phyloP scores from a whole-genome alignment of 2,113 vertebrate genomes.

The Pluvianellus socialis region DNA sequence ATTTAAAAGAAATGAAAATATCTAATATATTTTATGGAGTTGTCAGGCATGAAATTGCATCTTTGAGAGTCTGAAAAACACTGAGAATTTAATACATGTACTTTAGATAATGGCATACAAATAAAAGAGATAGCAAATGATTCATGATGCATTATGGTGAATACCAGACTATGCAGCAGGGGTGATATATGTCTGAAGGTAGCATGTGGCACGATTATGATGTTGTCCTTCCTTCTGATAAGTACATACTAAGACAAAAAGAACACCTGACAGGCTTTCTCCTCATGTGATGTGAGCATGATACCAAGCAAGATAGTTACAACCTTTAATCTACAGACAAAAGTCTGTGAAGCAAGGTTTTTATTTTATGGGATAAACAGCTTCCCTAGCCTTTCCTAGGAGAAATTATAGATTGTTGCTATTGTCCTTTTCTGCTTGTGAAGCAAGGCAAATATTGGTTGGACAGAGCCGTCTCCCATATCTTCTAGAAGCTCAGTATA shows the following conservation, averaged over 20 bases:
- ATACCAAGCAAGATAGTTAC: background rate
- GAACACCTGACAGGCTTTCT: background rate
- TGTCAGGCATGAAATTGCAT: conserved; percentile 51
- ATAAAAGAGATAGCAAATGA: conserved; percentile 35
- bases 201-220: background rate
- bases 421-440: background rate
- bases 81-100: background rate
- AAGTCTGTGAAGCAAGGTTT: background rate
- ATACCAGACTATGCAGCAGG: background rate
- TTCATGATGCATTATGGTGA: background rate
- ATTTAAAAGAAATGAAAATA: conserved; percentile 61
- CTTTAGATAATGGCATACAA: conserved; percentile 25
- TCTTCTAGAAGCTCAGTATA: background rate
- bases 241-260: background rate
- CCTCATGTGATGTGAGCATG: background rate
- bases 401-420: background rate
- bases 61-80: background rate
- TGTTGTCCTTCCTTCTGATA: background rate
- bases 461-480: background rate
- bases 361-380: background rate
- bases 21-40: conserved; percentile 53
- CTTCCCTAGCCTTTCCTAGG: background rate
- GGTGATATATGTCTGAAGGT: background rate
- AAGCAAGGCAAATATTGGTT: background rate
- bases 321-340: background rate